phyloP scores from a whole-genome alignment of 2,113 vertebrate species.

The Heteronetta atricapilla region DNA sequence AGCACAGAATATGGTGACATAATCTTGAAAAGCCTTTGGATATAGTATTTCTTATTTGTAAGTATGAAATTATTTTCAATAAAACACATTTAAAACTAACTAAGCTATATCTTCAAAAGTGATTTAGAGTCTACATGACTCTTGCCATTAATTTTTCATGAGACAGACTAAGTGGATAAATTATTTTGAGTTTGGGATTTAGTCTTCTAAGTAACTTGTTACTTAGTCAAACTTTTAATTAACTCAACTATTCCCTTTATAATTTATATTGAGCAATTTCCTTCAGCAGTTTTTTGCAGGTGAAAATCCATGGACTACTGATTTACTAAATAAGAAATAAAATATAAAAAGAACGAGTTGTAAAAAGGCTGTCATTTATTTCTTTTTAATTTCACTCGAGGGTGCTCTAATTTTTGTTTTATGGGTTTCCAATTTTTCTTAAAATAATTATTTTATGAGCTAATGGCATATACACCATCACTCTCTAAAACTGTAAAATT shows the following conservation, averaged over 20 bases:
- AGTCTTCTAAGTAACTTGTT: constrained; percentile 38
- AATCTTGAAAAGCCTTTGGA: background rate
- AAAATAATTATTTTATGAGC: background rate
- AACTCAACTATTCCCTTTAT: constrained; percentile 57
- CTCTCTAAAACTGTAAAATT: background rate
- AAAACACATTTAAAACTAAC: background rate
- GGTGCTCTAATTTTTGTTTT: background rate
- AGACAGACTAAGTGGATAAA: constrained; percentile 46
- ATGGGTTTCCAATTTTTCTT: background rate
- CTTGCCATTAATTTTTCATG: constrained; percentile 1
- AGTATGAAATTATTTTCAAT: background rate
- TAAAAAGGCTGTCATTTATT: constrained; percentile 46
- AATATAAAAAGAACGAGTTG: background rate
- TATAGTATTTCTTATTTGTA: background rate
- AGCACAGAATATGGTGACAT: background rate
- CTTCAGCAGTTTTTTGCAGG: constrained; percentile 48
- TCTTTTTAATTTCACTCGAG: constrained; percentile 22
- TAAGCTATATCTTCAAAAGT: background rate
- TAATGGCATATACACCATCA: background rate
- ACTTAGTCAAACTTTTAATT: constrained; percentile 68
- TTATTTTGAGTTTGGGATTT: constrained; percentile 41
- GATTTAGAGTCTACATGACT: constrained; percentile 4
- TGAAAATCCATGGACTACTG: constrained; percentile 19
- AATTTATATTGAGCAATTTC: constrained; percentile 55
- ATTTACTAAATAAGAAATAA: constrained; percentile 45